phyloP scores from a whole-genome alignment of 1,140 invertebrate species.

The Drosophila teissieri region DNA sequence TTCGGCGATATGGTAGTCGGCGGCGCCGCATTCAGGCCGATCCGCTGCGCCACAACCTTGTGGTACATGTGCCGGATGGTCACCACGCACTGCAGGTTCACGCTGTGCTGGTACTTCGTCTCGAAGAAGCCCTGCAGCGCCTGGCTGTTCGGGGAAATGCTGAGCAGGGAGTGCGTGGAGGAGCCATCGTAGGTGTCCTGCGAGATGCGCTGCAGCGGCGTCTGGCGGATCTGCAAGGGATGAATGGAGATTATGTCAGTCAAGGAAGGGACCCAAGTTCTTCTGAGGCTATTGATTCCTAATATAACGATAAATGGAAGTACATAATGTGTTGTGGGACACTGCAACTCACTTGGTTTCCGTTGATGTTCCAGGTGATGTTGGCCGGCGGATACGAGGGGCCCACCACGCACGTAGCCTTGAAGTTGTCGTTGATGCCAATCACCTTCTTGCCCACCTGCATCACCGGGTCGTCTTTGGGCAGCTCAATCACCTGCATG shows the following conservation, averaged over 20 bases:
- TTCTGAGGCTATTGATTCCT: too few species aligned
- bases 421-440: slow-evolving; percentile 77
- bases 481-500: slow-evolving; percentile 87
- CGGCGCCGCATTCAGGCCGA: slow-evolving; percentile 66
- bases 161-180: slow-evolving; percentile 72
- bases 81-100: slow-evolving; percentile 78
- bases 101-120: slow-evolving; percentile 77
- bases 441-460: slow-evolving; percentile 83
- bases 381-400: slow-evolving; percentile 88
- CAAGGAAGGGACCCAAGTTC: too few species aligned
- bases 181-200: slow-evolving; percentile 80
- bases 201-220: slow-evolving; percentile 78
- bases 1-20: slow-evolving; percentile 83
- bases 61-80: slow-evolving; percentile 82
- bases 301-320: too few species aligned
- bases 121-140: slow-evolving; percentile 82
- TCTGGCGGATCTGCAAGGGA: slow-evolving; percentile 66
- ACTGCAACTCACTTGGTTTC: slow-evolving; percentile 88
- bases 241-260: neutral
- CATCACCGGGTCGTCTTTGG: slow-evolving; percentile 80
- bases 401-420: slow-evolving; percentile 86
- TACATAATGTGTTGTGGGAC: too few species aligned
- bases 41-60: slow-evolving; percentile 78
- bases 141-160: slow-evolving; percentile 80
- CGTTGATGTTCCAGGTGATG: slow-evolving; percentile 89